Base-by-base conservation (phyloP, 2,797 vertebrate genomes). In the Remorina albescens region DNA sequence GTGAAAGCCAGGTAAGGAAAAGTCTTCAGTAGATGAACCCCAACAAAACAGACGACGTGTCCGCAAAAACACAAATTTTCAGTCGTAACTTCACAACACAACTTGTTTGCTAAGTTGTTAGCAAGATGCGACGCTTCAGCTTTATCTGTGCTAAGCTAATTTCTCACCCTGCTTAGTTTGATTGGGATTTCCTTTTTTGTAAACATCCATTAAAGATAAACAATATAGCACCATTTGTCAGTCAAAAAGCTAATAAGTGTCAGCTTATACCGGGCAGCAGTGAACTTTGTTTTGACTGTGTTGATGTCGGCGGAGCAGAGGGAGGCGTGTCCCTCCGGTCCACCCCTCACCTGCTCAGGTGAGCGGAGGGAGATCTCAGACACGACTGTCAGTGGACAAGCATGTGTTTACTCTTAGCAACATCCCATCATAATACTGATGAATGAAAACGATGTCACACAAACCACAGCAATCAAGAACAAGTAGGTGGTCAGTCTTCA, bases 251-350 rank as follows among this genome's bases (percentile, higher is more conserved):
- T 1, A 19, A 5, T 13, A 21, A 13, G 26, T 46, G 6, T 9
- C 1, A 1, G 2, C 18, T 65, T 74, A 6, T 19, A 28, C 1
- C n/a, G n/a, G 2, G 16, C 2, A 7, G 4, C 26, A n/a, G 32
- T 3, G 25, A 55, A 63, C 8, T 70, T 75, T 47, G 21, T 37
- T 11, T 28, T 1, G 26, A 4, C n/a, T 5, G 4, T 15, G 12
- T 36, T 64, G 18, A 2, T 30, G 54, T 44, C 18, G 61, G 34
- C 34, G 18, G 26, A 47, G 23, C 39, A 36, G 50, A 73, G 53
- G 84, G 84, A 78, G 90, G 90, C 73, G 88, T 89, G 86, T 82
- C 81, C 61, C 71, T 23, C 8, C 8, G 11, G 30, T 25, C 21
- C 77, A 42, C 13, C 65, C 69, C 74, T 76, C 55, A 76, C 39